Conservation (phyloP, 2,113 vertebrate genomes). For the Syngnathus floridae region DNA sequence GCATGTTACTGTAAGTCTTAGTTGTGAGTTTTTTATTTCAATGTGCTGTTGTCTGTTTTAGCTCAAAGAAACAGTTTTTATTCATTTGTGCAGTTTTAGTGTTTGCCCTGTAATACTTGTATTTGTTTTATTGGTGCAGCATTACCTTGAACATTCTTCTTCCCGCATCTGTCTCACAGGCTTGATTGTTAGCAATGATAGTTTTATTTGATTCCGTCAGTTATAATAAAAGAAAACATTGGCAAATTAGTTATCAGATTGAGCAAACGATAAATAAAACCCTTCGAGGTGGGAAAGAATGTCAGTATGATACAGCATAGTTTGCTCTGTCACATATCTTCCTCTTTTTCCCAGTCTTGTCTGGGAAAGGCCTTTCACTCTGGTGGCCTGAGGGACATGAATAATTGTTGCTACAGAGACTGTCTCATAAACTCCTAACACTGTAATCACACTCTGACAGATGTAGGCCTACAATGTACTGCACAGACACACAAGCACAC, state of each 20-base stretch:
- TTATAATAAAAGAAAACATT: conserved; percentile 30
- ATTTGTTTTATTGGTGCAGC: too few relatives aligned
- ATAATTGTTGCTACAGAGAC: conserved; percentile 59
- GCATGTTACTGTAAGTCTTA: not conserved
- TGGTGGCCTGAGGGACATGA: conserved; percentile 53
- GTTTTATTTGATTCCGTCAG: conserved; percentile 10
- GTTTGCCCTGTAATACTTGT: too few relatives aligned
- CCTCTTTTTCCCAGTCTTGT: conserved; percentile 46
- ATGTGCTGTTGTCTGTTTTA: not conserved
- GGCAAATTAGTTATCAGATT: conserved; percentile 21
- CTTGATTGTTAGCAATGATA: conserved; percentile 5
- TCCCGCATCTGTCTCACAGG: conserved; percentile 9
- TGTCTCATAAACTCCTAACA: conserved; percentile 58
- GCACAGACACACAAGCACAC: conserved; percentile 12
- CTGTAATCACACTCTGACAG: conserved; percentile 62
- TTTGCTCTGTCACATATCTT: conserved; percentile 41
- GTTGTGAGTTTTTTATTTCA: not conserved
- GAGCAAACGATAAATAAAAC: conserved; percentile 35
- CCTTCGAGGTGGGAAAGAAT: conserved; percentile 28
- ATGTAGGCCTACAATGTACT: conserved; percentile 41
- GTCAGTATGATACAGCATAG: conserved; percentile 30
- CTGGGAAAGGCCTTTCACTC: conserved; percentile 56
- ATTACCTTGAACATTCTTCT: not conserved
- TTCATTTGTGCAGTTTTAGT: too few relatives aligned
- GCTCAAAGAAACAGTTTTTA: not conserved